A percentile compares a stretch with the other conserved stretches of the same genome.
Conservation (phyloP, 2,797 vertebrate genomes). For the Graptemys geographica region DNA sequence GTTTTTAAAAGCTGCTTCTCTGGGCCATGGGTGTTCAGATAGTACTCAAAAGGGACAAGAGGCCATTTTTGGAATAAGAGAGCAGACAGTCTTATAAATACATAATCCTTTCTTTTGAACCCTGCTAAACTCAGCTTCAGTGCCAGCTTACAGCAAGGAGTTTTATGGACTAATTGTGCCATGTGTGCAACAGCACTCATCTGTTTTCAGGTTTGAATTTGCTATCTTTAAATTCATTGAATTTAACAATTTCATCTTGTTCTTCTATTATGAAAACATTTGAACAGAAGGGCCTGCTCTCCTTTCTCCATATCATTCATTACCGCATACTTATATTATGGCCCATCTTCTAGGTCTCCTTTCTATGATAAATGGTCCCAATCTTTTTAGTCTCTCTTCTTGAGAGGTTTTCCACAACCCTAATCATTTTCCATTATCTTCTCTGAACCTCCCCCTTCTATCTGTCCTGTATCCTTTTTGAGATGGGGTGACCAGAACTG, state of each 20-base stretch:
- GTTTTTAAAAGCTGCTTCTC: background rate
- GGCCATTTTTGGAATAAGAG: constrained; percentile 1
- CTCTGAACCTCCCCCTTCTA: background rate
- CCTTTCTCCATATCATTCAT: accelerated
- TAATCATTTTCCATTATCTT: background rate
- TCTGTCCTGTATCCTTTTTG: background rate
- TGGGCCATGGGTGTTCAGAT: constrained; percentile 33
- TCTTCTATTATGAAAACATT: background rate
- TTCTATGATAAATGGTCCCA: background rate
- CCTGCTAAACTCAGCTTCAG: background rate
- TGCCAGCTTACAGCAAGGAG: accelerated
- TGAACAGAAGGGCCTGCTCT: background rate
- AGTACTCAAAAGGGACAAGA: background rate
- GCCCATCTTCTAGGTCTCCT: accelerated
- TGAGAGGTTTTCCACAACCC: background rate
- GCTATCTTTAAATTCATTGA: background rate
- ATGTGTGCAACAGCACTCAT: background rate
- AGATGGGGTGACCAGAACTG: background rate
- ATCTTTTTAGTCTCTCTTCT: background rate
- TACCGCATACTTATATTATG: accelerated
- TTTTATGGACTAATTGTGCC: background rate
- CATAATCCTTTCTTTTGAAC: background rate
- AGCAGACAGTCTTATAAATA: background rate
- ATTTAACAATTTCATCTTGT: background rate
- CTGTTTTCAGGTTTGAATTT: background rate